Evolutionary conservation across 2,888 invertebrate genomes (phyloP), one percentile per base, ranked within the genome.

Genomic region (Proisotoma minuta): DNA sequence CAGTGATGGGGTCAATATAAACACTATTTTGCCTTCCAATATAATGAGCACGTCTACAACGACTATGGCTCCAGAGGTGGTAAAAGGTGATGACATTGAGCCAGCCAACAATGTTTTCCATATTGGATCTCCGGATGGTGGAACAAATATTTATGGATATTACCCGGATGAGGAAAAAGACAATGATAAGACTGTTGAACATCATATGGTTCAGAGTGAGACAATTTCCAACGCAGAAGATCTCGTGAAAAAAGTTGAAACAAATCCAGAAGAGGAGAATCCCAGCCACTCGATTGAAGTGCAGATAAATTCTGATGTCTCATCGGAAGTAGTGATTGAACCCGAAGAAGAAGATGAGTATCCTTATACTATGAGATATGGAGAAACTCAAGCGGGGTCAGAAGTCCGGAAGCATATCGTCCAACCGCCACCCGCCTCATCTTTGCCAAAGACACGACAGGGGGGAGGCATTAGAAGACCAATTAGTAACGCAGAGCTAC

Each of bases 271-370:
- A 15, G 34, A 34, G 15, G 15, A 34, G 34, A 34, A 26, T 56
- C n/a, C 69, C 10, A 72, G 66, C 62, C 73, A 73, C 51, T 66
- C 70, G 3, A 73, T 73, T 50, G 71, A 73, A 50, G 66, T 73
- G 24, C 66, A 68, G 71, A 12, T 57, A 57, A 15, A 43, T 27
- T 47, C 39, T 1, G 56, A 57, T 20, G 56, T 3, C 10, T 49
- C 62, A 24, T 34, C 60, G 3, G 68, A 68, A 59, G 54, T 68
- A 3, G 57, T 67, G 15, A 67, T 67, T 39, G 63, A 63, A 15
- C 65, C 66, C 12, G 63, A 58, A 15, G 62, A 57, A 34, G 39
- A 23, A 4, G 57, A 34, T 15, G 56, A 57, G 15, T 1, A 60
- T 57, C 60, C 67, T 22, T 67, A 71, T 34, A 27, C 57, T 26